Base-by-base conservation (phyloP, 35 echinoderm and acorn worm species). In the Diadema setosum region DNA sequence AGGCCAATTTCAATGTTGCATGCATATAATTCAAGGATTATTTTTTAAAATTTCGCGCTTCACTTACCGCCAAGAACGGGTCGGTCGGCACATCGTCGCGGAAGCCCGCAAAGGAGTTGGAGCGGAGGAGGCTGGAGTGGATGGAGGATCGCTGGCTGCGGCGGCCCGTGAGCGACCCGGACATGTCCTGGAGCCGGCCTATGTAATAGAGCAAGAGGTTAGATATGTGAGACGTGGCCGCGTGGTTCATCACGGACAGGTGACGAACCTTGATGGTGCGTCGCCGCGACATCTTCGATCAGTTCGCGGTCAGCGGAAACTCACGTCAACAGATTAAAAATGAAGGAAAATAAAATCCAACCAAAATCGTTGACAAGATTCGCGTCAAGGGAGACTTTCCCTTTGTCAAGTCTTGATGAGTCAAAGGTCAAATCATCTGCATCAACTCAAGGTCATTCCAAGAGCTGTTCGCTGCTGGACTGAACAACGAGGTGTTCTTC, bases 151-250 rank as follows among this genome's bases (percentile, higher is more conserved):
- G 23, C 25, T 78, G 73, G 26, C 73, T 55, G 17, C 90, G 39
- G 15, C 90, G 69, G 39, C 90, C 90, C 55, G 84, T 87, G 55
- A 92, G 65, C 40, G 90, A 87, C 46, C 61, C 67, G 23, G 84
- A 80, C 90, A 92, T 87, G 40, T 92, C 90, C 84, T 92, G 90
- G 74, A 82, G 65, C 34, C 90, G 35, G 48, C 91, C 91, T 93
- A 93, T 3, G 60, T 93, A 93, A 88, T 88, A 88, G 43, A 93
- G 67, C n/a, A 78, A 59, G 50, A 93, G 85, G 60, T 86, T 88
- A 3, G 85, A 74, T 18, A 93, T 39, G 55, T 93, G 85, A 93
- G 91, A 88, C n/a, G 74, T 78, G 1, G 91, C 73, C 0, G 73
- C 73, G 37, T 78, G 73, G 73, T 78, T 78, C 37, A 78, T 78